A percentile compares a stretch with the other conserved stretches of the same genome.
Conservation (phyloP, 2,113 vertebrate genomes). For the Entomyzon cyanotis region DNA sequence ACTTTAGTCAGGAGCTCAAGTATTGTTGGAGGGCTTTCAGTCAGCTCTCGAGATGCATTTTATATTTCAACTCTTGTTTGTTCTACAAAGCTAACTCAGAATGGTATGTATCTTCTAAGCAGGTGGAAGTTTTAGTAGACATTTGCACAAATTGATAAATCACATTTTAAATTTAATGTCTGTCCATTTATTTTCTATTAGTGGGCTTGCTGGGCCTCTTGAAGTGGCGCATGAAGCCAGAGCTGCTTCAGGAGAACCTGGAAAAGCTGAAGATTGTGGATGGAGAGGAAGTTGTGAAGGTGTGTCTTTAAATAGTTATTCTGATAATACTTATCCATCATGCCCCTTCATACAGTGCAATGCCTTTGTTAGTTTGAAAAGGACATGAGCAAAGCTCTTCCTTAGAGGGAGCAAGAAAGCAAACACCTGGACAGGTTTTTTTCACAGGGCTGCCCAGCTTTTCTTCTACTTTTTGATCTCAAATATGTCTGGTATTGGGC, state of each 20-base stretch:
- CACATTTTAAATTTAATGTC: neutral
- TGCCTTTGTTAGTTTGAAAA: neutral
- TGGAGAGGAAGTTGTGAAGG: constrained; percentile 98
- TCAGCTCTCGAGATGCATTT: constrained; percentile 91
- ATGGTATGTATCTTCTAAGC: constrained; percentile 76
- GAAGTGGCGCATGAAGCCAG: constrained; percentile 94
- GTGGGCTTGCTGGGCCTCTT: constrained; percentile 92
- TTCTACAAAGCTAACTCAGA: constrained; percentile 98
- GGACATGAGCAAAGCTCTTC: neutral
- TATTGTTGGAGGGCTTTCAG: constrained; percentile 82
- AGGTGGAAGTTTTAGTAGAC: neutral
- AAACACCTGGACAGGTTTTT: neutral
- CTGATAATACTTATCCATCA: neutral
- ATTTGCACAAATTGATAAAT: neutral
- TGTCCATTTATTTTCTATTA: constrained; percentile 35
- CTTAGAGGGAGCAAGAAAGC: neutral
- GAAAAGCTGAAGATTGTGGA: constrained; percentile 95
- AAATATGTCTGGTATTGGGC: neutral
- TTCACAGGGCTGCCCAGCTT: neutral
- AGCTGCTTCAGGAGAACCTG: constrained; percentile 90
- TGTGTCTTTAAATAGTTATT: constrained; percentile 16
- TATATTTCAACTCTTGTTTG: constrained; percentile 93
- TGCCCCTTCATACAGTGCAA: neutral
- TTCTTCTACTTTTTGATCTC: neutral
- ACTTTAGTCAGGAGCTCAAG: constrained; percentile 83